These are phyloP conservation scores for Cataglyphis hispanica DNA, from an alignment of 1,140 invertebrate species.

Conservation along the genomic window DNA sequence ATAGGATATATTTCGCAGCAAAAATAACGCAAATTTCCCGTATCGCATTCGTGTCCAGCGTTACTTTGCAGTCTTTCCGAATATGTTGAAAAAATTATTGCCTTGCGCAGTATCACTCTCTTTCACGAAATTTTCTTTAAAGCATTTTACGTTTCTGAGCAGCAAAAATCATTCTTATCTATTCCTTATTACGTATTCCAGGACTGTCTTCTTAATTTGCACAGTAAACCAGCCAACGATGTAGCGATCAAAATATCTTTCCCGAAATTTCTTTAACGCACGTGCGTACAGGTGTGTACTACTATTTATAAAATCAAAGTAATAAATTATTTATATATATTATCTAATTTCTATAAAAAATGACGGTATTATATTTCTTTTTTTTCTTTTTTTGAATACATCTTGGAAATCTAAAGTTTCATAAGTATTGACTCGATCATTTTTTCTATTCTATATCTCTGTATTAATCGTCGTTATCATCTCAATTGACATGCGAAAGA, in stretches of 20 bases:
- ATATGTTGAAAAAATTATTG: conserved; percentile 62
- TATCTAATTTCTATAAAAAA: conserved; percentile 1
- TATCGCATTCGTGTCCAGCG: neutral
- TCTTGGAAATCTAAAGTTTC: neutral
- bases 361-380: neutral
- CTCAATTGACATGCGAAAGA: neutral
- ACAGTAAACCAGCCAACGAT: neutral
- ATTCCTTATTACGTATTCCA: conserved; percentile 43
- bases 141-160: conserved; percentile 55
- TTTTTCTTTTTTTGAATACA: neutral
- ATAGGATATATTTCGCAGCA: conserved; percentile 50
- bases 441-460: neutral
- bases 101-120: conserved; percentile 43
- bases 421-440: neutral
- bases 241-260: neutral
- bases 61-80: conserved; percentile 40
- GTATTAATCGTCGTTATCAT: neutral
- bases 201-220: neutral
- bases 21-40: conserved; percentile 43
- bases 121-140: conserved; percentile 48
- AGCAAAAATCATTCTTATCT: conserved; percentile 47
- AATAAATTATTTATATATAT: conserved; percentile 1
- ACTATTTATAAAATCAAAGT: neutral
- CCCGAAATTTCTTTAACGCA: neutral
- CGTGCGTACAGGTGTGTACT: too few relatives aligned